phyloP scores from a whole-genome alignment of 1,140 invertebrate species.

The Gyrodactylus bullatarudis region DNA sequence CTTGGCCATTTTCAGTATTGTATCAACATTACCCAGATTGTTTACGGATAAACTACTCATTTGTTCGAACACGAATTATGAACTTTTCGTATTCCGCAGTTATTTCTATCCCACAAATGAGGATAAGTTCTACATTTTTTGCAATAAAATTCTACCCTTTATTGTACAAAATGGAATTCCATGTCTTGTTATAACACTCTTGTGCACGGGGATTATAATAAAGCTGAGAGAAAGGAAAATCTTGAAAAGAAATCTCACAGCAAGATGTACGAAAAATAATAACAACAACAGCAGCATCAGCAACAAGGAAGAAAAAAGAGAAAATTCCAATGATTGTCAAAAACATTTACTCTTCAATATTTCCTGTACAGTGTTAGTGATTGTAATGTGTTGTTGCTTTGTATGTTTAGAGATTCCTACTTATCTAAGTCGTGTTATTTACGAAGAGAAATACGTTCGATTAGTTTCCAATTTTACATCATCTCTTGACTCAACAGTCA shows the following conservation, averaged over 20 bases:
- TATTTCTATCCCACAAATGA: not conserved
- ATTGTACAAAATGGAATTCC: not conserved
- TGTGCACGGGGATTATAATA: not conserved
- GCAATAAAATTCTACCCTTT: not conserved
- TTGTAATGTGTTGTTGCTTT: not conserved
- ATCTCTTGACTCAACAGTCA: not conserved
- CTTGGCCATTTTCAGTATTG: not conserved
- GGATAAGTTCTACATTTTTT: not conserved
- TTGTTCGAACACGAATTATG: not conserved
- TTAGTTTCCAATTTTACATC: not conserved
- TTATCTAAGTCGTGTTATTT: not conserved
- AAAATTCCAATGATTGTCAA: no score
- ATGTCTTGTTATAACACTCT: not conserved
- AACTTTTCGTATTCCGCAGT: not conserved
- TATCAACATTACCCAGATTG: not conserved
- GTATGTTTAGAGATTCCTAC: not conserved
- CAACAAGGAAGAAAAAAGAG: not conserved
- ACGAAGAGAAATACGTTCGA: not conserved
- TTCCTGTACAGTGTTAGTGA: not conserved
- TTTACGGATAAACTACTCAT: not conserved
- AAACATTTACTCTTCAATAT: not conserved
- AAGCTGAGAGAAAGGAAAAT: not conserved
- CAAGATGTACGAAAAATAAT: not conserved
- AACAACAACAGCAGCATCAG: not conserved
- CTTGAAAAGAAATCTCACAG: not conserved